Base-by-base conservation (phyloP, 2,888 invertebrate species). In the Conops quadrifasciatus region DNA sequence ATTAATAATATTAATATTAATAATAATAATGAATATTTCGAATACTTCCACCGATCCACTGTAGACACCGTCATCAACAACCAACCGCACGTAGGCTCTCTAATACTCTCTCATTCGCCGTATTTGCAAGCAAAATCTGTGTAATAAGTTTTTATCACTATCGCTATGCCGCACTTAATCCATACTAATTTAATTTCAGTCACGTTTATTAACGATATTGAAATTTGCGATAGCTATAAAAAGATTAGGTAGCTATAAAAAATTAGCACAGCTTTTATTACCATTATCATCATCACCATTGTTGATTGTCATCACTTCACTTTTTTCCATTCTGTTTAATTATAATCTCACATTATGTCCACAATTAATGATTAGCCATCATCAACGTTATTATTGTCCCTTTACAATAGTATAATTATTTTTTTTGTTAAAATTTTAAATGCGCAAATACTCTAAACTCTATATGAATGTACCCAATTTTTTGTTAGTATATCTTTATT, bases 171-270 rank as follows among this genome's bases (percentile, higher is more conserved):
- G 28, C 19, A 64, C 59, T 71, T 71, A 70, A 71, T 71, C 71
- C 60, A 60, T 59, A 71, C 67, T 71, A 73, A 71, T 71, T 71
- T 64, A 47, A 70, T 71, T 73, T 70, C 36, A 36, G 49, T 21
- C 68, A 45, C 43, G 24, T 15, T 45, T 70, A 59, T 49, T 51
- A 70, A 19, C 47, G 47, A 28, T 30, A 45, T 49, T 51, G 30
- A 53, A 63, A 56, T 71, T 72, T 68, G 62, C 69, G 72, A 64
- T 71, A n/a, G n/a, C n/a, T n/a, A n/a, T n/a, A n/a, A n/a, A n/a
- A n/a, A n/a, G n/a, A n/a, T n/a, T n/a, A n/a, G n/a, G n/a, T n/a
- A n/a, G n/a, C n/a, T n/a, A n/a, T n/a, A n/a, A 66, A 66, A 69
- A 72, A 71, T 63, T 70, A 69, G 71, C 69, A 72, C 63, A 72